Evolutionary conservation across 1,140 invertebrate species (phyloP), one percentile per base, ranked within the genome.

Genomic region (Leptinotarsa texana): DNA sequence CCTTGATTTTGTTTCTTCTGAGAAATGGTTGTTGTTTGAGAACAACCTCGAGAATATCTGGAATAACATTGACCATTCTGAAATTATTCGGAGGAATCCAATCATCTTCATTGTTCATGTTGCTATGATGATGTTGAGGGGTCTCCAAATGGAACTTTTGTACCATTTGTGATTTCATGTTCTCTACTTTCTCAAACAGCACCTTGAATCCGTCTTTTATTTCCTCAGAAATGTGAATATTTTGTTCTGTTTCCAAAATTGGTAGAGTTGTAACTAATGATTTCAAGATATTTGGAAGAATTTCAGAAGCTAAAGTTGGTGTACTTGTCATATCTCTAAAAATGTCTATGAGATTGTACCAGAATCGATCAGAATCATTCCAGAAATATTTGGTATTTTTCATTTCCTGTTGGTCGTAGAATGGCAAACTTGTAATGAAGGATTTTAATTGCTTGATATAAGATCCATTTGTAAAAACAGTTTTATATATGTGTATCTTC

Each of bases 1-100:
- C 92, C 47, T 88, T 78, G 0, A 89, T 81, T 61, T 90, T 89
- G 82, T 92, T 93, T 13, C 87, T 84, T 89, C 84, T 13, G 93
- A 79, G 83, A 87, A 91, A 83, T 69, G 77, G 81, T 75, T 83
- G 87, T 90, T 73, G 75, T 6, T 69, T 11, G 2, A 80, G 27
- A 3, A 77, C 73, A 63, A 88, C 82, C 75, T 88, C 85, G 17
- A 80, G 65, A 11, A 73, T 74, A 69, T 77, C 85, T 3, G 88
- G 89, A 48, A 86, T 80, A 13, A 89, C 75, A 74, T 83, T 84
- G 27, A 89, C 78, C 61, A 86, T 77, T 8, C 87, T 84, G 49
- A 89, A 86, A 66, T 84, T 80, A 47, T 86, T 83, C 0, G 88
- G 83, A 8, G 88, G 86, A 69, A 86, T 82, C 21, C 51, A 57